These are phyloP conservation scores for Perithous albicinctus DNA, from an alignment of 2,888 invertebrate genomes.

Conservation along the genomic window DNA sequence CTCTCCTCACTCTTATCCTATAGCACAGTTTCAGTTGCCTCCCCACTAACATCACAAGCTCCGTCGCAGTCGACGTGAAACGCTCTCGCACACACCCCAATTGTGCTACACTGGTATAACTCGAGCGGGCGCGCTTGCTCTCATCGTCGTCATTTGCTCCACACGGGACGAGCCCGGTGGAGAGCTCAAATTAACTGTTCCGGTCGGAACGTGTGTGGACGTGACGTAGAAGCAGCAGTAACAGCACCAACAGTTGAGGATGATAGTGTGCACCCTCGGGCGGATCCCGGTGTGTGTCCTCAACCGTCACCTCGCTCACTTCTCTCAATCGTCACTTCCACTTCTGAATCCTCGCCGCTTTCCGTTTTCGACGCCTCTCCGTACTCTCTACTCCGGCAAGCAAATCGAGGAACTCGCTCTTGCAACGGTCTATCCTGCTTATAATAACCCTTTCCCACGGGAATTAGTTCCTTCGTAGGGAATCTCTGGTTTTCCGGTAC, in stretches of 20 bases:
- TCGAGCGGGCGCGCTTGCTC: slow-evolving; percentile 1
- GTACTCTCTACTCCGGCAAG: background rate
- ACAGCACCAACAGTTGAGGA: background rate
- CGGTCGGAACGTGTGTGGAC: slow-evolving; percentile 61
- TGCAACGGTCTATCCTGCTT: slow-evolving; percentile 16
- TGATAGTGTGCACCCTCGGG: background rate
- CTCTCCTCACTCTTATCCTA: slow-evolving; percentile 62
- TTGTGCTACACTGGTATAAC: background rate
- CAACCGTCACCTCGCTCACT: slow-evolving; percentile 28
- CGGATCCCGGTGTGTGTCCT: slow-evolving; percentile 9
- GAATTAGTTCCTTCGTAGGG: slow-evolving; percentile 26
- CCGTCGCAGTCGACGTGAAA: background rate
- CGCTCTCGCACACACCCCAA: background rate
- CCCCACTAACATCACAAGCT: background rate
- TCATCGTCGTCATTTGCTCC: slow-evolving; percentile 20
- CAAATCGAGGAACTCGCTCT: slow-evolving; percentile 2
- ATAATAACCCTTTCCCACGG: slow-evolving; percentile 32
- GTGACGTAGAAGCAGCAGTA: too few species aligned
- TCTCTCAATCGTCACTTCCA: slow-evolving; percentile 48
- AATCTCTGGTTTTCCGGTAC: slow-evolving; percentile 19
- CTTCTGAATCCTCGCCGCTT: slow-evolving; percentile 1
- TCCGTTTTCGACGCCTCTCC: background rate
- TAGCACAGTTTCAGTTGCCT: slow-evolving; percentile 48
- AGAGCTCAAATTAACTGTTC: slow-evolving; percentile 77
- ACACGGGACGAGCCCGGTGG: slow-evolving; percentile 19